Conservation (phyloP, 2,113 vertebrate genomes). For the Coptodon bakossiorum region DNA sequence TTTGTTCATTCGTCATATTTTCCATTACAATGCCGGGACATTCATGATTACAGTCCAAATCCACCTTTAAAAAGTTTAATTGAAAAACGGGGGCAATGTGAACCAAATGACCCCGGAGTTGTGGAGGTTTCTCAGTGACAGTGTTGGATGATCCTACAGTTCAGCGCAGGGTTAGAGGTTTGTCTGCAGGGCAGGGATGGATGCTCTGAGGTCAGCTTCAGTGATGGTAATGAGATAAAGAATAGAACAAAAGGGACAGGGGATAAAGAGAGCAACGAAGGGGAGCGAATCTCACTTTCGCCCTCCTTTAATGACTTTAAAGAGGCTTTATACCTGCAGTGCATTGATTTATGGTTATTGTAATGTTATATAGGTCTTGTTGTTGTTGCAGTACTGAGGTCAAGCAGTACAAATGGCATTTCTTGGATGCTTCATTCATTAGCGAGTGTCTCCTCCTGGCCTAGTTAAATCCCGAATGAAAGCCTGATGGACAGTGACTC, state of each 20-base stretch:
- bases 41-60: neutral
- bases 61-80: neutral
- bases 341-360: constrained; percentile 61
- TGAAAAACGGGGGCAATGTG: neutral
- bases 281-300: constrained; percentile 45
- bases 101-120: constrained; percentile 26
- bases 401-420: constrained; percentile 14
- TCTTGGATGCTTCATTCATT: constrained; percentile 20
- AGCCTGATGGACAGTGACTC: constrained; percentile 72
- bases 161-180: constrained; percentile 70
- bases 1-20: constrained; percentile 16
- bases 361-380: constrained; percentile 37
- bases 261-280: constrained; percentile 45
- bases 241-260: constrained; percentile 63
- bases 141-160: constrained; percentile 63
- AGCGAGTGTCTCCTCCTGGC: constrained; percentile 61
- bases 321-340: constrained; percentile 53
- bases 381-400: constrained; percentile 5
- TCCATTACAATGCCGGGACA: neutral
- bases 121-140: constrained; percentile 40
- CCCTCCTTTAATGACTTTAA: constrained; percentile 41
- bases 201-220: constrained; percentile 56
- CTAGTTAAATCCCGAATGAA: constrained; percentile 62
- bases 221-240: constrained; percentile 73
- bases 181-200: constrained; percentile 56